Evolutionary conservation across 2,797 vertebrate species (phyloP).

Genomic region (Scyliorhinus canicula): DNA sequence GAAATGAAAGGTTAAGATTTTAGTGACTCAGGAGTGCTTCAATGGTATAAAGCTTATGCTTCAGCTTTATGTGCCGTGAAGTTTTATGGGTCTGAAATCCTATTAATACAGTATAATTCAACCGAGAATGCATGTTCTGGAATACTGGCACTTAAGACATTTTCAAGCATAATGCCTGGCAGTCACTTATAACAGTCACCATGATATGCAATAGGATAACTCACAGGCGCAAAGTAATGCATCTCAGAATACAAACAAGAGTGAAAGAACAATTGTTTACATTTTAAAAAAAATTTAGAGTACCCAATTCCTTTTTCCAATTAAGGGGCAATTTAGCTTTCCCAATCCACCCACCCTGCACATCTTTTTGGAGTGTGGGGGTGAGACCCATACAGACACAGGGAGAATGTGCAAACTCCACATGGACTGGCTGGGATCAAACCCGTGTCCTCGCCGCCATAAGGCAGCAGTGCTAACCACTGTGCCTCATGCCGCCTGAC

Average conservation of each 20-base stretch:
- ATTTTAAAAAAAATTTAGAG: no score
- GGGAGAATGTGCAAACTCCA: no score
- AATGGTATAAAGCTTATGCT: neutral
- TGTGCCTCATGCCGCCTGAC: no score
- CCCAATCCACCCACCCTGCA: no score
- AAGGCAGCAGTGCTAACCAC: no score
- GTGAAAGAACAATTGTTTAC: neutral
- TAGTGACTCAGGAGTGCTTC: neutral
- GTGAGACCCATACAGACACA: no score
- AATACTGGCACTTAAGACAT: neutral
- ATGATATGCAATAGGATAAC: neutral
- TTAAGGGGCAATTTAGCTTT: no score
- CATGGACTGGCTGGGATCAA: no score
- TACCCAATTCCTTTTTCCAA: no score
- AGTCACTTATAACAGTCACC: neutral
- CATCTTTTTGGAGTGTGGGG: no score
- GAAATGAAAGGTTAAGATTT: neutral
- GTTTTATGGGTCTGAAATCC: neutral
- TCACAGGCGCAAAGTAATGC: neutral
- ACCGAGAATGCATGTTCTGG: neutral
- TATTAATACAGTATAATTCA: neutral
- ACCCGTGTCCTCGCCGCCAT: no score
- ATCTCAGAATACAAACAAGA: neutral
- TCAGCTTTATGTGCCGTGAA: neutral
- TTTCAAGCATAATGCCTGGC: neutral